Percentiles rank a stretch among this genome's conserved stretches.
Conservation (phyloP, 64 coral and sea anemone species). For the Cladopsammia gracilis region DNA sequence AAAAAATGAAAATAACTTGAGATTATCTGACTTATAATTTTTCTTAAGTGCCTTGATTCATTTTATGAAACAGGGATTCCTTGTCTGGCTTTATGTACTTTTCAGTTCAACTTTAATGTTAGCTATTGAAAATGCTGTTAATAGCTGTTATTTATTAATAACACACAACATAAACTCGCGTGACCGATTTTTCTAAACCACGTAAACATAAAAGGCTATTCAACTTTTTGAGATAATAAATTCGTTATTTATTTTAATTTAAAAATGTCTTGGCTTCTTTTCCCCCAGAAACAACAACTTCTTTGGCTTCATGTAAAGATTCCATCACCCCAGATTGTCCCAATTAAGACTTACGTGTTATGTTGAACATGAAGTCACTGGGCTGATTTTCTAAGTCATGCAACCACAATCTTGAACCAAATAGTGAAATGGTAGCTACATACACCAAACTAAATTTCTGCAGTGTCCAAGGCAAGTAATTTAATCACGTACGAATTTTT, state of each 20-base stretch:
- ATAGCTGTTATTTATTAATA: slow-evolving; percentile 20
- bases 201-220: slow-evolving; percentile 7
- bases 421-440: too few relatives aligned
- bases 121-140: slow-evolving; percentile 13
- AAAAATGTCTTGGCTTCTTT: slow-evolving; percentile 20
- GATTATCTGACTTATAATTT: slow-evolving; percentile 24
- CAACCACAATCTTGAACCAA: not conserved
- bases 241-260: slow-evolving; percentile 10
- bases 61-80: slow-evolving; percentile 17
- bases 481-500: too few relatives aligned
- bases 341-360: slow-evolving; percentile 15
- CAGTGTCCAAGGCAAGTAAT: too few relatives aligned
- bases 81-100: not conserved
- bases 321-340: slow-evolving; percentile 5
- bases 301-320: slow-evolving; percentile 19
- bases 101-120: slow-evolving; percentile 15
- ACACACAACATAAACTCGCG: slow-evolving; percentile 1
- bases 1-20: slow-evolving; percentile 20
- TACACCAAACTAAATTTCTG: too few relatives aligned
- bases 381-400: slow-evolving; percentile 18
- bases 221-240: slow-evolving; percentile 15
- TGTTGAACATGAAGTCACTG: slow-evolving; percentile 19
- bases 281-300: slow-evolving; percentile 18
- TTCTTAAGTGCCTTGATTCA: slow-evolving; percentile 13
- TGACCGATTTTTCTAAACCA: slow-evolving; percentile 16